Evolutionary conservation across 2,113 vertebrate genomes (phyloP).

Genomic region (Gymnorhina tibicen): DNA sequence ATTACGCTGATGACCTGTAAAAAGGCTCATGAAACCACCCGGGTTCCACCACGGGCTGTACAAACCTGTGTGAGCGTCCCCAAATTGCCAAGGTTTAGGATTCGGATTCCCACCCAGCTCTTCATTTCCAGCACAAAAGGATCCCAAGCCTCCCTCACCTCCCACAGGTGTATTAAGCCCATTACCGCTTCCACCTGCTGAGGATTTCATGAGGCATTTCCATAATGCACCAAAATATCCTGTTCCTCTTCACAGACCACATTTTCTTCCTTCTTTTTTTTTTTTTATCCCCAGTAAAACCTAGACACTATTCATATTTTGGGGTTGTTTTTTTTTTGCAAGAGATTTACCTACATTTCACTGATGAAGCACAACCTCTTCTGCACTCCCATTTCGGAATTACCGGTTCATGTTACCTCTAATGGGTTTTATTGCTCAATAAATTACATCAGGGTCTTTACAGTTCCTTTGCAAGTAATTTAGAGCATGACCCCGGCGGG

Average conservation of each 20-base stretch:
- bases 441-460: not conserved
- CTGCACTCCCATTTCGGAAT: not conserved
- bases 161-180: not conserved
- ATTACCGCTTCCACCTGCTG: not conserved
- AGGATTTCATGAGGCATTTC: not conserved
- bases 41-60: accelerated
- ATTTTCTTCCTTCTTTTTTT: not conserved
- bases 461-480: not conserved
- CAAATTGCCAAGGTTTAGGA: accelerated
- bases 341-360: not conserved
- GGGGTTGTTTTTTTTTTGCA: not conserved
- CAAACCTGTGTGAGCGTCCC: not conserved
- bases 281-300: not conserved
- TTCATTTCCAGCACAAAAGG: not conserved
- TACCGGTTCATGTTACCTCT: not conserved
- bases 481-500: not conserved
- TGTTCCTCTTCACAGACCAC: not conserved
- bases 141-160: not conserved
- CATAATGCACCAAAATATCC: not conserved
- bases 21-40: not conserved
- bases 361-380: not conserved
- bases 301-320: accelerated
- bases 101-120: not conserved
- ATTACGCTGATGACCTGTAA: accelerated
- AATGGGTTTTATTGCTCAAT: not conserved